Conservation (phyloP, 2,888 invertebrate genomes). For the Phengaris alcon region DNA sequence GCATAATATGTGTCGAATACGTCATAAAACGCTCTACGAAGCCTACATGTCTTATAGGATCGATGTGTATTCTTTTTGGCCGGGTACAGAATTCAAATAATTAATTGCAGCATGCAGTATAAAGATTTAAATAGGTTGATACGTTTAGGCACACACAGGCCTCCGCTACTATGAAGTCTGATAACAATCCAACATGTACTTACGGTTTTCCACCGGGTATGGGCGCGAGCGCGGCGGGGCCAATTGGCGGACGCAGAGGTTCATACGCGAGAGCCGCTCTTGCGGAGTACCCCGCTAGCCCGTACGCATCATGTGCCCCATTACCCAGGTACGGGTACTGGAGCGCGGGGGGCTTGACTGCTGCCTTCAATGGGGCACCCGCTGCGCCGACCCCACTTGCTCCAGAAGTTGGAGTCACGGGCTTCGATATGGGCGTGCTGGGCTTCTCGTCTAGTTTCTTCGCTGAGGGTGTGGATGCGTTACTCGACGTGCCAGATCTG, state of each 20-base stretch:
- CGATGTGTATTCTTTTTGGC: too few relatives aligned
- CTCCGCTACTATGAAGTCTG: too few relatives aligned
- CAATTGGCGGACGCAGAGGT: constrained; percentile 73
- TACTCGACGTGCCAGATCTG: constrained; percentile 92
- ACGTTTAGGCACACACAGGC: too few relatives aligned
- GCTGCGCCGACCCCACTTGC: constrained; percentile 80
- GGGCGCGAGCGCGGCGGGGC: constrained; percentile 80
- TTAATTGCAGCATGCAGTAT: too few relatives aligned
- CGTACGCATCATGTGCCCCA: constrained; percentile 73
- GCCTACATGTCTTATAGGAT: too few relatives aligned
- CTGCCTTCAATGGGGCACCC: constrained; percentile 77
- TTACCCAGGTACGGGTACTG: constrained; percentile 83
- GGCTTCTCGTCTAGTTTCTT: constrained; percentile 94
- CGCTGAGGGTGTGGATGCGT: constrained; percentile 93
- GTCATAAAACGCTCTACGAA: too few relatives aligned
- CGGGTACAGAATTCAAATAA: too few relatives aligned
- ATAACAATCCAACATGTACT: constrained; percentile 60
- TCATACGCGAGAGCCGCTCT: constrained; percentile 73
- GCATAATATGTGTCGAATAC: too few relatives aligned
- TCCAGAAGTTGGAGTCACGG: constrained; percentile 90
- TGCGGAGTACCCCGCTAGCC: constrained; percentile 74
- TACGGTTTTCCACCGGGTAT: constrained; percentile 92
- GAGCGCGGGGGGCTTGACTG: constrained; percentile 79
- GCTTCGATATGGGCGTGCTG: constrained; percentile 93
- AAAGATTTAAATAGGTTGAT: too few relatives aligned